phyloP scores from a whole-genome alignment of 2,888 invertebrate genomes.

The Idaea biselata region DNA sequence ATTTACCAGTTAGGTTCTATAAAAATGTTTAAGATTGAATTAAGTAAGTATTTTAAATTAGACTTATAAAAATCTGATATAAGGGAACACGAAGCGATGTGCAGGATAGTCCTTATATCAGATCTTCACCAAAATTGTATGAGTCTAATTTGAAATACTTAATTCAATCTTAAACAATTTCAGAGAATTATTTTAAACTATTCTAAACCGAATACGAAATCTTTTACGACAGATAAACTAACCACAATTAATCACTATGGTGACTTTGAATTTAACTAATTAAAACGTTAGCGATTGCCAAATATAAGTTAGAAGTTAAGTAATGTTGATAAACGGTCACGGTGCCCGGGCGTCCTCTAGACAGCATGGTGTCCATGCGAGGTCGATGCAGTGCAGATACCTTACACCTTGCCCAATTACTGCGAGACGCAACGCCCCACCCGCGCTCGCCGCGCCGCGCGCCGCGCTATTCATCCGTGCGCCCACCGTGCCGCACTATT shows the following conservation, averaged over 20 bases:
- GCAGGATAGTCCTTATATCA: too few species aligned
- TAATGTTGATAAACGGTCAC: slow-evolving; percentile 36
- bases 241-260: slow-evolving; percentile 17
- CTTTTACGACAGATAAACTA: neutral
- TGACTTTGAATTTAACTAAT: slow-evolving; percentile 17
- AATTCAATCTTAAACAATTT: too few species aligned
- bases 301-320: slow-evolving; percentile 22
- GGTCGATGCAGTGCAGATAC: slow-evolving; percentile 44
- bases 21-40: too few species aligned
- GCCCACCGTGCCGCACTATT: too few species aligned
- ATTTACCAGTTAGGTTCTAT: too few species aligned
- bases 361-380: slow-evolving; percentile 55
- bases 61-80: too few species aligned
- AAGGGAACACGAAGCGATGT: too few species aligned
- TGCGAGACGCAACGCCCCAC: slow-evolving; percentile 9
- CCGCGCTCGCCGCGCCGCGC: neutral
- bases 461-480: neutral
- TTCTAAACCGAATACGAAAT: neutral
- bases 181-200: too few species aligned
- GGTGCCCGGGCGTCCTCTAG: slow-evolving; percentile 58
- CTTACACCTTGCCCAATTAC: slow-evolving; percentile 28
- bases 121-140: too few species aligned
- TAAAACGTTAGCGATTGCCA: slow-evolving; percentile 21
- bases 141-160: too few species aligned
- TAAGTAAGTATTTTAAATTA: too few species aligned